Evolutionary conservation across 2,113 vertebrate genomes (phyloP), one percentile per base, ranked within the genome.

Genomic region (Podiceps cristatus): DNA sequence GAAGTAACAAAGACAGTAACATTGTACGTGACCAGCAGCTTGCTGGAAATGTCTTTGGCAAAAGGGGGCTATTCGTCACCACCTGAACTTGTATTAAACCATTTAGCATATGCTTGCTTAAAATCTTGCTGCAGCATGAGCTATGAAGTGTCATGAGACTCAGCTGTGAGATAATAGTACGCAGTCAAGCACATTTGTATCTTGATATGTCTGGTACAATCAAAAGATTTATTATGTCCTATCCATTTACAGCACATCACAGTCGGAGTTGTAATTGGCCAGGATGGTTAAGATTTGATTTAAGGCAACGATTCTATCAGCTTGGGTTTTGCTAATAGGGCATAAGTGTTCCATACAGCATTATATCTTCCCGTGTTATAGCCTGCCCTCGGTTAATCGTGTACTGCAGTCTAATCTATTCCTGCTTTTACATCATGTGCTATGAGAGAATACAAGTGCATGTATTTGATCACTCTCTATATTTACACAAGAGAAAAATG

Each of bases 181-280:
- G 1, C 86, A 92, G 63, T 23, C 68, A 90, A 77, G 52, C 27
- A 63, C 63, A 68, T 76, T 93, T 75, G n/a, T 82, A 79, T 83
- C 47, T 88, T 69, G n/a, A 27, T 64, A 37, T 33, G 37, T 78
- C 72, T 85, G 40, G 50, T 73, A 63, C 27, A 63, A 74, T 12
- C 60, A 40, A 80, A 90, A 95, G 91, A 96, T 94, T 92, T 82
- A 93, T 95, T 67, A 47, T 69, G 27, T 69, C 49, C 35, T 66
- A 80, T 66, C 63, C 74, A 83, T 95, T 93, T 91, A 67, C 71
- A 73, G 60, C 72, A 88, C 53, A 49, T 87, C 4, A 2, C 28
- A 92, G 78, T 6, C 47, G 2, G 66, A 76, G 55, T 15, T 53
- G 40, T 84, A 96, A 88, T 64, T 96, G 93, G 59, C 44, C 37